Conservation (phyloP, 1,140 invertebrate genomes). For the Trachymyrmex septentrionalis region DNA sequence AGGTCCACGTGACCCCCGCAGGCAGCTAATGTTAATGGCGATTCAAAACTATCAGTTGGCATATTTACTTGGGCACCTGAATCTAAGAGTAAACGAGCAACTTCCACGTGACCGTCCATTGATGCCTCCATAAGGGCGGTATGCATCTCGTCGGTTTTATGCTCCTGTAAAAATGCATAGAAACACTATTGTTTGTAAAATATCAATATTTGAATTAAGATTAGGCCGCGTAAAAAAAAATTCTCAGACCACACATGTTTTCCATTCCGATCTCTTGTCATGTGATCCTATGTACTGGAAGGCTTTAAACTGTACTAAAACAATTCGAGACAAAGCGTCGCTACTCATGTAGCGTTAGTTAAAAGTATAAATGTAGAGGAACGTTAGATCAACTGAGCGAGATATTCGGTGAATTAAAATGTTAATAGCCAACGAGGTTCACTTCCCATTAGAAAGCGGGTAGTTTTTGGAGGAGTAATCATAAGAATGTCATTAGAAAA, state of each 20-base stretch:
- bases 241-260: too few species aligned
- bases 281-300: not conserved
- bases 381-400: not conserved
- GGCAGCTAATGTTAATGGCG: slow-evolving; percentile 98
- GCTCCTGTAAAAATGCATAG: slow-evolving; percentile 88
- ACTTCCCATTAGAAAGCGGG: not conserved
- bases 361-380: not conserved
- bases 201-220: too few species aligned
- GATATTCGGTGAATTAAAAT: not conserved
- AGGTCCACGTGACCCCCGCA: slow-evolving; percentile 99
- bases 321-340: too few species aligned
- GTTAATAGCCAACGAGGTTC: not conserved
- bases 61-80: slow-evolving; percentile 99
- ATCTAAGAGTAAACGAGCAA: slow-evolving; percentile 96
- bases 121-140: slow-evolving; percentile 99
- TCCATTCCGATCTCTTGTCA: too few species aligned
- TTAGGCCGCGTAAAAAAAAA: too few species aligned
- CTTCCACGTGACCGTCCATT: slow-evolving; percentile 99
- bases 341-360: not conserved
- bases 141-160: slow-evolving; percentile 99
- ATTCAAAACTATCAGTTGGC: slow-evolving; percentile 99
- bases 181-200: not conserved
- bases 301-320: not conserved
- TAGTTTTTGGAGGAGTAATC: not conserved
- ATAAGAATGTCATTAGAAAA: not conserved